These are phyloP conservation scores for Lepus timidus DNA, from an alignment of 2,113 vertebrate genomes.

Conservation along the genomic window DNA sequence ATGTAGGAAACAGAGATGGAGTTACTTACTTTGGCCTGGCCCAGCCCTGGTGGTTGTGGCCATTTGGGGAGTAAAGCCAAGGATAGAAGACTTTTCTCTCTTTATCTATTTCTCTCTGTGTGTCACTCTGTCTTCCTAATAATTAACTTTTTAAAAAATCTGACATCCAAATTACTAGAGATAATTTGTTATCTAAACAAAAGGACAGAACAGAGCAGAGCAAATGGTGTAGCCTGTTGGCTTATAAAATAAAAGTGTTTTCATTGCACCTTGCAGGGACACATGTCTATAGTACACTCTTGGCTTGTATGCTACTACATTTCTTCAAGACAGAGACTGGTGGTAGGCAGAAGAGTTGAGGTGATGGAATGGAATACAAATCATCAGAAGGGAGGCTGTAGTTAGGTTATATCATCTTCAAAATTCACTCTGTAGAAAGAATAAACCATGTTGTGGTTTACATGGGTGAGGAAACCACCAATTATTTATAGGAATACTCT, in stretches of 20 bases:
- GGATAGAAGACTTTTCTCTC: no score
- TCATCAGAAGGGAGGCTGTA: not conserved
- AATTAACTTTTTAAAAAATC: not conserved
- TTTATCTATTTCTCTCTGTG: no score
- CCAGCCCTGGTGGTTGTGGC: no score
- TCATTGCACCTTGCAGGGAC: not conserved
- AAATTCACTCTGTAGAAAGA: not conserved
- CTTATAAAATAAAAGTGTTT: not conserved
- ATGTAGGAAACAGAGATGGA: no score
- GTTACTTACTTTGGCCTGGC: no score
- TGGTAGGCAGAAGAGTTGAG: not conserved
- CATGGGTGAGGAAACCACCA: not conserved
- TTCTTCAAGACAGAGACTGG: not conserved
- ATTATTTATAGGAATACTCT: not conserved
- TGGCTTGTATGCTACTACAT: not conserved
- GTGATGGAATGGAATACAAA: not conserved
- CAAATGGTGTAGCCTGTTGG: not conserved
- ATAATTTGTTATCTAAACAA: not conserved
- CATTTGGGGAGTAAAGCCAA: no score
- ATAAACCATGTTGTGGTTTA: not conserved
- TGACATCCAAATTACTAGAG: not conserved
- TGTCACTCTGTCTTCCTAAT: no score
- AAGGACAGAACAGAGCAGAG: slow-evolving; percentile 11
- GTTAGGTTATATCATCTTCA: not conserved
- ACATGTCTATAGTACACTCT: not conserved